These are phyloP conservation scores for Marisa cornuarietis DNA, from an alignment of 1,140 invertebrate species.

Conservation along the genomic window DNA sequence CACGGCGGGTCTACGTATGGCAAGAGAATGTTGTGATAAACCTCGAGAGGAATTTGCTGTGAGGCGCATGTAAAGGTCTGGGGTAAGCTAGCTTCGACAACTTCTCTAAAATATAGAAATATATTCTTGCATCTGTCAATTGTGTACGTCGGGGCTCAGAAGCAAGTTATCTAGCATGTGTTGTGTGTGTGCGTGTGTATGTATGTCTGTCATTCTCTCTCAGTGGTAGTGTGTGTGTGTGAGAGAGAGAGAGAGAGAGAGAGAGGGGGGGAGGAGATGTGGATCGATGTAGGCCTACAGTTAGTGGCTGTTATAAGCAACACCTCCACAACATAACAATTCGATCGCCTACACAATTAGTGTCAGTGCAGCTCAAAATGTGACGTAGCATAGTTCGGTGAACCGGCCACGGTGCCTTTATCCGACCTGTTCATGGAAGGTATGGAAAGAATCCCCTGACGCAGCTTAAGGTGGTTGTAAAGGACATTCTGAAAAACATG, in stretches of 20 bases:
- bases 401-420: background rate
- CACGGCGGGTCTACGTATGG: too few relatives aligned
- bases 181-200: background rate
- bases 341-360: background rate
- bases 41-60: too few relatives aligned
- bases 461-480: too few relatives aligned
- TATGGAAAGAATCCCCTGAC: background rate
- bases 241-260: conserved; percentile 7
- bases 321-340: background rate
- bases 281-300: too few relatives aligned
- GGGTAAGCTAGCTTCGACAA: background rate
- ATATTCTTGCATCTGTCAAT: background rate
- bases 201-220: too few relatives aligned
- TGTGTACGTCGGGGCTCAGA: background rate
- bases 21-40: too few relatives aligned
- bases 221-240: too few relatives aligned
- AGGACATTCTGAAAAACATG: too few relatives aligned
- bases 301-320: too few relatives aligned
- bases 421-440: background rate
- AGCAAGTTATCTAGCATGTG: background rate
- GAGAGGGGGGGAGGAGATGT: background rate
- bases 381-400: background rate
- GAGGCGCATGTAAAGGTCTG: background rate
- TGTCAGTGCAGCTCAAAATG: background rate
- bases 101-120: background rate